These are phyloP conservation scores for Synanthedon myopaeformis DNA, from an alignment of 2,888 invertebrate species.

Conservation along the genomic window DNA sequence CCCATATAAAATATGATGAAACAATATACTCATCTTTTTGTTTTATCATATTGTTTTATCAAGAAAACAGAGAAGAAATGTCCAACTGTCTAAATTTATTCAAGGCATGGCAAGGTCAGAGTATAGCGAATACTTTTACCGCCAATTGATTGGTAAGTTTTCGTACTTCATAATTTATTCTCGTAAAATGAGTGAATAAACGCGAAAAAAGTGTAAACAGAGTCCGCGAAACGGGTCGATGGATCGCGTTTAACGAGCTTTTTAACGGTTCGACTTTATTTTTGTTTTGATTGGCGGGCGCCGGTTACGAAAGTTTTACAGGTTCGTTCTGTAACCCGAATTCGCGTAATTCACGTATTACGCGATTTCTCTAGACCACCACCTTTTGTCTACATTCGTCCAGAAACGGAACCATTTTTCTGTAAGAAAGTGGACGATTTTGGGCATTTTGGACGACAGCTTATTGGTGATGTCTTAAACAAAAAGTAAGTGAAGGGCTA, in stretches of 20 bases:
- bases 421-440: not conserved
- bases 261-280: constrained; percentile 25
- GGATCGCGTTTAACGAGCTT: constrained; percentile 31
- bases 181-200: constrained; percentile 8
- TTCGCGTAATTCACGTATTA: constrained; percentile 37
- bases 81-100: no score
- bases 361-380: constrained; percentile 2
- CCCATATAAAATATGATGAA: no score
- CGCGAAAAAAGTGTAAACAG: constrained; percentile 10
- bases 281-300: constrained; percentile 16
- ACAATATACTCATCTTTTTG: no score
- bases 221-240: constrained; percentile 34
- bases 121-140: no score
- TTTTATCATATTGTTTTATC: no score
- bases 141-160: no score
- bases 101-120: no score
- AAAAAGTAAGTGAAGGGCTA: no score
- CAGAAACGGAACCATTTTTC: not conserved
- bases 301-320: constrained; percentile 28
- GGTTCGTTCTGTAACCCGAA: constrained; percentile 29
- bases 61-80: no score
- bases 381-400: not conserved
- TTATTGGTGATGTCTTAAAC: no score
- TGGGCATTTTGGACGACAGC: no score
- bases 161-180: not conserved